Conservation (phyloP, 1,140 invertebrate species). For the Papilio aristodemus region DNA sequence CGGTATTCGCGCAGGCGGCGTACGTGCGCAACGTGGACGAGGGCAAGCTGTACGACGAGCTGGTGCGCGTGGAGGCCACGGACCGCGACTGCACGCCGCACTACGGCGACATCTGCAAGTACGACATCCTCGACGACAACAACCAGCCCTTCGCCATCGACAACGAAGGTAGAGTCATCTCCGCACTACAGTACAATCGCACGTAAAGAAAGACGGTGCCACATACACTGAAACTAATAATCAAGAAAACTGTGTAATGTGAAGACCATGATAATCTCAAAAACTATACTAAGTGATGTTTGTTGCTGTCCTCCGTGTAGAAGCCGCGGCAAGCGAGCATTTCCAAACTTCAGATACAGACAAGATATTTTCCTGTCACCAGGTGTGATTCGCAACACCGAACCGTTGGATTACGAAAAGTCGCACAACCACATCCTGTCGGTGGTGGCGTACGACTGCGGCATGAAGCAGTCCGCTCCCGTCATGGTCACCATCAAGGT, state of each 20-base stretch:
- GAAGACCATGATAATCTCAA: too few species aligned
- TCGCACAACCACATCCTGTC: conserved; percentile 98
- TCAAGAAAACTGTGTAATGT: too few species aligned
- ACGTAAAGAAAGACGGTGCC: too few species aligned
- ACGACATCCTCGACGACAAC: conserved; percentile 92
- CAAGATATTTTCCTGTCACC: conserved; percentile 38
- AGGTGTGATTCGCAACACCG: conserved; percentile 94
- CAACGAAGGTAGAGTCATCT: conserved; percentile 85
- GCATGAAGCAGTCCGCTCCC: conserved; percentile 93
- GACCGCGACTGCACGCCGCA: conserved; percentile 95
- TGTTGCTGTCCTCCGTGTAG: too few species aligned
- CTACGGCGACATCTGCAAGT: conserved; percentile 97
- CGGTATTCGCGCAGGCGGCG: conserved; percentile 92
- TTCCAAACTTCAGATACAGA: neutral
- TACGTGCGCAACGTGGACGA: conserved; percentile 95
- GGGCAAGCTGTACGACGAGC: conserved; percentile 93
- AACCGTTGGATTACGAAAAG: conserved; percentile 93
- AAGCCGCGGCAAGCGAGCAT: too few species aligned
- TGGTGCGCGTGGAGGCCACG: conserved; percentile 93
- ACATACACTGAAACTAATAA: too few species aligned
- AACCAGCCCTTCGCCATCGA: conserved; percentile 96
- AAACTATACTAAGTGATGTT: too few species aligned
- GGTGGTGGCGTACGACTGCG: conserved; percentile 97
- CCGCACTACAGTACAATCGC: too few species aligned
- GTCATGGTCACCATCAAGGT: conserved; percentile 98